These are phyloP conservation scores for Pristionchus japonicus DNA, from an alignment of 2,888 invertebrate species.

Conservation along the genomic window DNA sequence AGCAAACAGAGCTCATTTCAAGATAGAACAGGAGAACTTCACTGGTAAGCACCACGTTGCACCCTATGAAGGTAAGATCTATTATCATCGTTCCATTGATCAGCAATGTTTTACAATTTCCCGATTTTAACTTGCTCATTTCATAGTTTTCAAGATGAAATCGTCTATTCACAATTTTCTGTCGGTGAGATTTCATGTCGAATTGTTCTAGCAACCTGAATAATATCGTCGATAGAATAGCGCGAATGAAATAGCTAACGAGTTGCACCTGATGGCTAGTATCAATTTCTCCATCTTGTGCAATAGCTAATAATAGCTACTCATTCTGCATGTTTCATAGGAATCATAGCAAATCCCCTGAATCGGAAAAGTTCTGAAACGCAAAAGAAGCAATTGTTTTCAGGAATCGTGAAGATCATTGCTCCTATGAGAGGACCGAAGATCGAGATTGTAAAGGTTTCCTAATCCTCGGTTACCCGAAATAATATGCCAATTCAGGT, in stretches of 20 bases:
- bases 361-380: not conserved
- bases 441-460: conserved; percentile 53
- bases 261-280: too few species aligned
- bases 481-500: conserved; percentile 53
- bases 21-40: conserved; percentile 74
- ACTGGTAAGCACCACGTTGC: conserved; percentile 70
- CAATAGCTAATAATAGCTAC: not conserved
- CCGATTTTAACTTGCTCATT: not conserved
- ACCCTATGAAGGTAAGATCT: not conserved
- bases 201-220: not conserved
- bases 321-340: not conserved
- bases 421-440: conserved; percentile 62
- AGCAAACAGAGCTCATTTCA: conserved; percentile 75
- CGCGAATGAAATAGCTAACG: too few species aligned
- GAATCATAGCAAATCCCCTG: not conserved
- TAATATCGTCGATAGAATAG: not conserved
- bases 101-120: not conserved
- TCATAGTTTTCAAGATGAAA: not conserved
- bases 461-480: not conserved
- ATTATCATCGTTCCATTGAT: not conserved
- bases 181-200: not conserved
- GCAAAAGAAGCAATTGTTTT: conserved; percentile 29
- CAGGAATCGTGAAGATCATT: conserved; percentile 67
- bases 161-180: not conserved
- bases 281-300: too few species aligned